Base-by-base conservation (phyloP, 2,113 vertebrate genomes). In the Thryonomys swinderianus region DNA sequence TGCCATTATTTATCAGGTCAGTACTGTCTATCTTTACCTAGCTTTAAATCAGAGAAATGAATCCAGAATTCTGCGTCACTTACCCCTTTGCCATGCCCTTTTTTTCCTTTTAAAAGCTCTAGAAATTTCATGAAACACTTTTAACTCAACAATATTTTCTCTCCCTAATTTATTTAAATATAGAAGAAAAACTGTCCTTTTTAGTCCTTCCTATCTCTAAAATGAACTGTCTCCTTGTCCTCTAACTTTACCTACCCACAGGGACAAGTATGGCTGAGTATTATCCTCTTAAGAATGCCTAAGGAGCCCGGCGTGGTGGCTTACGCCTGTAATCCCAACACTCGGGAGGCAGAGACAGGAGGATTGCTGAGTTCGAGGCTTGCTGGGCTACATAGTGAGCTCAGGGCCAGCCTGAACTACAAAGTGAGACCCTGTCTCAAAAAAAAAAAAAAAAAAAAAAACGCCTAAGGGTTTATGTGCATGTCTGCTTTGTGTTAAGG, bases 11-110 rank as follows among this genome's bases (percentile, higher is more conserved):
- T 64, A 8, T 79, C n/a, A 69, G 37, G 32, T 55, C 16, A 37
- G 3, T 1, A 1, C 30, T 64, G 14, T 48, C 78, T 78, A 3
- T 69, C 32, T 59, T 32, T 51, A 34, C 59, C 53, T 85, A 21
- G 25, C 42, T 42, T 90, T n/a, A 82, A 87, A 53, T 48, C 69
- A 94, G 32, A 89, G 73, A 42, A 79, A 45, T 42, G 88, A 71
- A 6, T 30, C 48, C 5, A 10, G 30, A 53, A 40, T 42, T 74
- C 40, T 79, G n/a, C 4, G 37, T 27, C 12, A 80, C 61, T 84
- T 40, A 3, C 42, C 12, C 2, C 6, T 12, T 37, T 62, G 1
- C 23, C 11, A 3, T 20, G 23, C 1, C 73, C 8, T 32, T 11
- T 27, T 13, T 83, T 82, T 84, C 7, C 53, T 9, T 1, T 76